Conservation (phyloP, 2,888 invertebrate genomes). For the Notodonta ziczac region DNA sequence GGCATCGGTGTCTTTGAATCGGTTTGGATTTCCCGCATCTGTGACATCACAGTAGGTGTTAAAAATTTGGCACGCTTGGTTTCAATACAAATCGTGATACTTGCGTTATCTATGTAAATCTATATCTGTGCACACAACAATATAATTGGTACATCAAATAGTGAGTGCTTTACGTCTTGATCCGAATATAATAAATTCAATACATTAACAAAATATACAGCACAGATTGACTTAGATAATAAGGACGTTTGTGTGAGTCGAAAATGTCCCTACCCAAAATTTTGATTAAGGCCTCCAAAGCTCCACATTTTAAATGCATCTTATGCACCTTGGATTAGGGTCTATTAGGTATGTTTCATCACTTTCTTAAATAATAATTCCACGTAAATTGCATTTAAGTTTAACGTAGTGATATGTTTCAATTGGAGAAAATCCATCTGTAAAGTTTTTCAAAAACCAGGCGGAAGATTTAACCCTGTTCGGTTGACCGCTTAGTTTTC, state of each 20-base stretch:
- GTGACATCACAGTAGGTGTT: too few species aligned
- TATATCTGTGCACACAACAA: constrained; percentile 33
- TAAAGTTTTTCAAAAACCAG: constrained; percentile 53
- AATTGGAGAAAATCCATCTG: constrained; percentile 46
- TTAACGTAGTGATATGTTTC: constrained; percentile 65
- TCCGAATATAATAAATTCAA: constrained; percentile 10
- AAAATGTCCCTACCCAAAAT: constrained; percentile 15
- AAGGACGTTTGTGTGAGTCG: constrained; percentile 35
- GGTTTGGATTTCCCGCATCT: too few species aligned
- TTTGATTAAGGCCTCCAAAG: constrained; percentile 31
- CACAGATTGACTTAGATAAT: constrained; percentile 45
- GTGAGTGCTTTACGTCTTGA: constrained; percentile 21
- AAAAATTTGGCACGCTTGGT: too few species aligned
- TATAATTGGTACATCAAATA: constrained; percentile 44
- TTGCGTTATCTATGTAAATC: too few species aligned
- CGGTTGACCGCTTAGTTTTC: constrained; percentile 24
- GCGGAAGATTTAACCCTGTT: constrained; percentile 58
- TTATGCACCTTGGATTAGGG: constrained; percentile 21
- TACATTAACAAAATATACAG: constrained; percentile 30
- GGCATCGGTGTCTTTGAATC: too few species aligned
- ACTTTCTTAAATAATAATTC: constrained; percentile 3
- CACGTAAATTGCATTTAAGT: constrained; percentile 26
- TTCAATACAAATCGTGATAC: too few species aligned
- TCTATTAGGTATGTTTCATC: neutral
- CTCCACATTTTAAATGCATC: constrained; percentile 30